phyloP scores from a whole-genome alignment of 2,888 invertebrate genomes.

The Thereva nobilitata region DNA sequence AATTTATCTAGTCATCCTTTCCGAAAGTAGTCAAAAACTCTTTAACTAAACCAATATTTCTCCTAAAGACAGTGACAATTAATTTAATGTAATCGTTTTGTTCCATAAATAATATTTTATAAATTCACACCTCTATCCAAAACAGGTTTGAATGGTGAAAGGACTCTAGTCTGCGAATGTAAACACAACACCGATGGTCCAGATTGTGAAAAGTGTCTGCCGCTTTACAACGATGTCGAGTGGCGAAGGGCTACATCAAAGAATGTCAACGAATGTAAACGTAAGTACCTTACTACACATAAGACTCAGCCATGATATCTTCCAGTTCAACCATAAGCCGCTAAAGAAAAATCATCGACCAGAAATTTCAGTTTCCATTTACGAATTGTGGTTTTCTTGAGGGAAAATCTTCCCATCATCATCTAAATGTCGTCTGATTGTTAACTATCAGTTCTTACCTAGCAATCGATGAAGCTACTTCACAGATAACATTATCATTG shows the following conservation, averaged over 20 bases:
- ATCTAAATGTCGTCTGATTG: constrained; percentile 3
- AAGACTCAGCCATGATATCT: background rate
- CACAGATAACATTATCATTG: background rate
- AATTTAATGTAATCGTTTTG: constrained; percentile 1
- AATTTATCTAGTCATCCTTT: too few species aligned
- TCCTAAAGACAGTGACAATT: background rate
- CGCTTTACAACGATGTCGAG: constrained; percentile 95
- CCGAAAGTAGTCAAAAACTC: too few species aligned
- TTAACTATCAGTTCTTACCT: constrained; percentile 25
- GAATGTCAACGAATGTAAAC: constrained; percentile 91
- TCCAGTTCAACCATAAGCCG: constrained; percentile 19
- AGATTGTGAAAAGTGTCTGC: constrained; percentile 90
- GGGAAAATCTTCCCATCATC: background rate
- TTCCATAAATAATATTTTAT: too few species aligned
- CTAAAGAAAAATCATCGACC: constrained; percentile 3
- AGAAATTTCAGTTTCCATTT: constrained; percentile 25
- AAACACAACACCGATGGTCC: constrained; percentile 95
- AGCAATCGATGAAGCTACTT: background rate
- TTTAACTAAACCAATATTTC: constrained; percentile 1
- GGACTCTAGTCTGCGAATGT: constrained; percentile 75
- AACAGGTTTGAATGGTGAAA: constrained; percentile 62
- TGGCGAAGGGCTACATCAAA: constrained; percentile 90
- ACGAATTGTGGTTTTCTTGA: constrained; percentile 14
- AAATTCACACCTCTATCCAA: background rate
- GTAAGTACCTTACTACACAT: constrained; percentile 68